Conservation (phyloP, 2,113 vertebrate species). For the Embiotoca jacksoni region DNA sequence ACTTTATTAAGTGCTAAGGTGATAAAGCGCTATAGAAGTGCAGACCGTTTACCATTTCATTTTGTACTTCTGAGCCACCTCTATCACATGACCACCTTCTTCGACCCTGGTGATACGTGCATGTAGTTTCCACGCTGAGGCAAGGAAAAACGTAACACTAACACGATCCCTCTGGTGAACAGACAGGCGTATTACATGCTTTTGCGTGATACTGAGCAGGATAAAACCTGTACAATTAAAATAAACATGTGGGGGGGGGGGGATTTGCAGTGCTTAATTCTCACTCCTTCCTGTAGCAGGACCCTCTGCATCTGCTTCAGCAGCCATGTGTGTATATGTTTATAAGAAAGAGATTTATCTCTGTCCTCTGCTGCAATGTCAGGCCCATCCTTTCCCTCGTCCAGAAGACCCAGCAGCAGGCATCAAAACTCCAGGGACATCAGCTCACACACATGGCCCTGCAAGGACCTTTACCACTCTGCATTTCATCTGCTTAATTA, state of each 20-base stretch:
- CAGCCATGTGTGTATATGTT: background rate
- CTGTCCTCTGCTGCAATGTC: constrained; percentile 61
- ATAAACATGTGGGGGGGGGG: background rate
- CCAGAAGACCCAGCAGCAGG: constrained; percentile 43
- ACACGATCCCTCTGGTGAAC: too few species aligned
- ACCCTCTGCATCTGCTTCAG: constrained; percentile 23
- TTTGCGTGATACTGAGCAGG: too few species aligned
- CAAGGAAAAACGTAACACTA: too few species aligned
- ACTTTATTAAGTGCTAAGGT: too few species aligned
- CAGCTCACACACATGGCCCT: constrained; percentile 35
- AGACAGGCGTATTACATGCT: too few species aligned
- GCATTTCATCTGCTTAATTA: constrained; percentile 51
- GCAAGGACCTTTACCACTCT: constrained; percentile 56
- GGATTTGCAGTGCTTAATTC: background rate
- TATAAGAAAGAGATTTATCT: constrained; percentile 23
- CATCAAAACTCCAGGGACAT: constrained; percentile 45
- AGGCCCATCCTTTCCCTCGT: constrained; percentile 34
- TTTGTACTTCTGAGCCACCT: too few species aligned
- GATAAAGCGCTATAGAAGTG: too few species aligned
- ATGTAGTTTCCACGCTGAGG: too few species aligned
- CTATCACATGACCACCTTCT: too few species aligned
- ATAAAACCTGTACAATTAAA: background rate
- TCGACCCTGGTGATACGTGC: too few species aligned
- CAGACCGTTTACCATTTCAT: too few species aligned
- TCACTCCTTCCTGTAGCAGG: background rate